A percentile compares a stretch with the other conserved stretches of the same genome.
Evolutionary conservation across 2,113 vertebrate genomes (phyloP).

Genomic region (Pangasianodon hypophthalmus): DNA sequence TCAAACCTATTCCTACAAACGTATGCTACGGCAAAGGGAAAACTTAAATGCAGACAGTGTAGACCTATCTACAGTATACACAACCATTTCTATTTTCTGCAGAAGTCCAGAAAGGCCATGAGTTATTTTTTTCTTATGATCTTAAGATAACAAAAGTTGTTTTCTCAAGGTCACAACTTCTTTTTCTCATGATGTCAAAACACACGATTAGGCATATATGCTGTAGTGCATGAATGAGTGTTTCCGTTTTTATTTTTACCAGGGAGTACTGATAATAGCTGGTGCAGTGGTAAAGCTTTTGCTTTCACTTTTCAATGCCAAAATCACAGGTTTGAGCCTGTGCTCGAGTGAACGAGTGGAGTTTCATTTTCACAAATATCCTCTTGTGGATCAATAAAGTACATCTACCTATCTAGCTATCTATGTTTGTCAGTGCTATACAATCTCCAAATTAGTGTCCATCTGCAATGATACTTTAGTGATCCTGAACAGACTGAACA

Average conservation of each 20-base stretch:
- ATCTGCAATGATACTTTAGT: neutral
- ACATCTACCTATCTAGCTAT: neutral
- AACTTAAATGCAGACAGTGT: neutral
- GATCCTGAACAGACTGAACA: neutral
- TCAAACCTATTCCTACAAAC: neutral
- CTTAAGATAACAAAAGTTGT: neutral
- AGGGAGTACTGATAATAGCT: neutral
- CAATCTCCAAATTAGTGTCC: too few species aligned
- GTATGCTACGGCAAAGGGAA: too few species aligned
- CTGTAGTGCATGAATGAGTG: neutral
- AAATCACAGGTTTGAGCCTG: neutral
- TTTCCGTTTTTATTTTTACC: neutral
- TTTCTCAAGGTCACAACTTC: neutral
- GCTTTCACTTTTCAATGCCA: neutral
- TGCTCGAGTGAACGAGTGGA: neutral
- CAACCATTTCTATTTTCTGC: neutral
- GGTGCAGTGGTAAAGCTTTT: neutral
- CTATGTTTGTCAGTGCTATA: neutral
- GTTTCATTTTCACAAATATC: neutral
- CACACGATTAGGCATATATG: neutral
- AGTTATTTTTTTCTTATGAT: neutral
- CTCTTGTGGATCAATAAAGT: neutral
- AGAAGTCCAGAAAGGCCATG: neutral
- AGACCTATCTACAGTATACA: neutral
- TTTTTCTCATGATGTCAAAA: neutral